Base-by-base conservation (phyloP, 2,113 vertebrate genomes). In the Psilopogon haemacephalus region DNA sequence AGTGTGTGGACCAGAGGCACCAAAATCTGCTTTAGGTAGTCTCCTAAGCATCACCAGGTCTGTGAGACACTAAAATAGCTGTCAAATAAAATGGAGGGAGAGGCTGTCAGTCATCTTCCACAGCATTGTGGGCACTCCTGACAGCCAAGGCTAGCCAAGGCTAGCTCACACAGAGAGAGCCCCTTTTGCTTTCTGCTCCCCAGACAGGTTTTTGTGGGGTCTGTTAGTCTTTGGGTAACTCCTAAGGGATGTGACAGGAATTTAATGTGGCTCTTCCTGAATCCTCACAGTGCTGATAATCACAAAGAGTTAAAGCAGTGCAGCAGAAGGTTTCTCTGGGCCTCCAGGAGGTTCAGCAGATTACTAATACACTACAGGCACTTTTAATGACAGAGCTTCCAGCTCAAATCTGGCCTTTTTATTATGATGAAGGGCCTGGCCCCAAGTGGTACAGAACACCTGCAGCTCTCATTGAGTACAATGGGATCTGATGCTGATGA, bases 381-480 rank as follows among this genome's bases (percentile, higher is more conserved):
- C 68, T 75, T 94, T 96, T 96, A 94, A 94, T 85, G 89, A 90
- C 74, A 95, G 93, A 95, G 95, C 96, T 95, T 94, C 73, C 89
- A 95, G 89, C 94, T 96, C 95, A 94, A 95, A 92, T 95, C 90
- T 93, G 94, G 94, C 81, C 93, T 95, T 89, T 94, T 97, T 96
- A 84, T 88, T 91, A 95, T 93, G 95, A 96, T 95, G 75, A 89
- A 87, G 93, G 73, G 73, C 91, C 90, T 94, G 88, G 94, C 96
- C 95, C 96, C 95, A 96, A 96, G 96, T 96, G 94, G 92, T 96
- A 95, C 88, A 75, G 95, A 96, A 96, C 95, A 96, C 96, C 95
- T 96, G 95, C 95, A 96, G 96, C 88, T 96, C 95, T 95, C 96
- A 95, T 96, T 95, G 96, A 96, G 93, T 96, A 96, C 96, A 96